Evolutionary conservation across 1,140 invertebrate species (phyloP).

Genomic region (Eurosta solidaginis): DNA sequence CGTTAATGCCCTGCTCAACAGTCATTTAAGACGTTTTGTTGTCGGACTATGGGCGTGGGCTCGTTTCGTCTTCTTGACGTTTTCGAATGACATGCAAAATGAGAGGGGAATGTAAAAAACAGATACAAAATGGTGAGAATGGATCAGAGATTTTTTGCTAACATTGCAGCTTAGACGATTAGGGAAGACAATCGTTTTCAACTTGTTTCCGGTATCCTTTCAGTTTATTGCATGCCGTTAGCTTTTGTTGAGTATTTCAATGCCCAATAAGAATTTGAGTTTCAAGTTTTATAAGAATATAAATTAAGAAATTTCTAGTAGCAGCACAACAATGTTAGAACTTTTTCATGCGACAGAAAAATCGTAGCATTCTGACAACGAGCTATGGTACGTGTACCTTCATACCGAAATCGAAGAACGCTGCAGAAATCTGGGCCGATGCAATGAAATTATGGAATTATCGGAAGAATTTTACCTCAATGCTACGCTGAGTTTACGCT

Average conservation of each 20-base stretch:
- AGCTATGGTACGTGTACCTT: no score
- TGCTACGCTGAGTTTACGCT: no score
- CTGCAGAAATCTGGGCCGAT: no score
- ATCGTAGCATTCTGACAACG: no score
- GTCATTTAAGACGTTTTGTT: neutral
- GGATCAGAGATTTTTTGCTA: neutral
- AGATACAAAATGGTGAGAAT: neutral
- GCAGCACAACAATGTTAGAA: no score
- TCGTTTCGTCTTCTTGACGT: neutral
- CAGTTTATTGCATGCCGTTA: neutral
- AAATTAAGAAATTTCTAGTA: neutral
- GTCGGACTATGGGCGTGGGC: neutral
- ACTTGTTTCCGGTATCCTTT: conserved; percentile 17
- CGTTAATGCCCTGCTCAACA: neutral
- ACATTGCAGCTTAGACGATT: neutral
- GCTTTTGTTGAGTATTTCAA: neutral
- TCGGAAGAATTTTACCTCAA: no score
- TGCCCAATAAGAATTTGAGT: neutral
- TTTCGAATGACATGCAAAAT: neutral
- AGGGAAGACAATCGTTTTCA: conserved; percentile 5
- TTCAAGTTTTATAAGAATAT: neutral
- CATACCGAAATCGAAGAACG: no score
- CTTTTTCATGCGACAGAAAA: no score
- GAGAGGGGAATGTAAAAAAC: neutral
- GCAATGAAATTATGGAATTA: no score